These are phyloP conservation scores for Pygoscelis antarcticus DNA, from an alignment of 2,113 vertebrate genomes.

Conservation along the genomic window DNA sequence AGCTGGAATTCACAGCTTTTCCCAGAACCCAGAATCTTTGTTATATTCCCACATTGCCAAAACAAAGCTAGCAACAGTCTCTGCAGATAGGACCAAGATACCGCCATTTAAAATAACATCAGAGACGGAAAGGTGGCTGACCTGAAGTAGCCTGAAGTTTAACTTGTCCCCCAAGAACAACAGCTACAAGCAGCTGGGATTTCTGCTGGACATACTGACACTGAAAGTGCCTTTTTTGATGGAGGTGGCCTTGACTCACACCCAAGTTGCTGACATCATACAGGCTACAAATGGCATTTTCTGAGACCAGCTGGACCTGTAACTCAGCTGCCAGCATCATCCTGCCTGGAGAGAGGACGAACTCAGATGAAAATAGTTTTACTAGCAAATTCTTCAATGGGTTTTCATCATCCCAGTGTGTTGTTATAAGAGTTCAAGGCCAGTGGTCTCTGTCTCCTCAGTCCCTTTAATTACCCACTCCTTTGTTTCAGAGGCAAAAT, in stretches of 20 bases:
- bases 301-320: neutral
- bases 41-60: neutral
- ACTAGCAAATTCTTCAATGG: neutral
- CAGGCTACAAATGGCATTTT: neutral
- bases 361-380: neutral
- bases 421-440: neutral
- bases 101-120: neutral
- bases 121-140: neutral
- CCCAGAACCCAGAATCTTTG: neutral
- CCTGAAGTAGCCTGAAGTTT: neutral
- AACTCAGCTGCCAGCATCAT: neutral
- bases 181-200: neutral
- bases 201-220: neutral
- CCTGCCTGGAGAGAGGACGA: neutral
- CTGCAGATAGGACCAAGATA: neutral
- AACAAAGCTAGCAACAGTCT: neutral
- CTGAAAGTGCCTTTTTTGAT: neutral
- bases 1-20: neutral
- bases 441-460: neutral
- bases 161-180: neutral
- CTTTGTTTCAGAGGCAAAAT: neutral
- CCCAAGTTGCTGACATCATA: accelerated
- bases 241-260: neutral
- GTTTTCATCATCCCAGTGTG: neutral
- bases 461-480: neutral